A percentile compares a stretch with the other conserved stretches of the same genome.
phyloP scores from a whole-genome alignment of 2,113 vertebrate species.

The Ophthalmolycus amberensis region DNA sequence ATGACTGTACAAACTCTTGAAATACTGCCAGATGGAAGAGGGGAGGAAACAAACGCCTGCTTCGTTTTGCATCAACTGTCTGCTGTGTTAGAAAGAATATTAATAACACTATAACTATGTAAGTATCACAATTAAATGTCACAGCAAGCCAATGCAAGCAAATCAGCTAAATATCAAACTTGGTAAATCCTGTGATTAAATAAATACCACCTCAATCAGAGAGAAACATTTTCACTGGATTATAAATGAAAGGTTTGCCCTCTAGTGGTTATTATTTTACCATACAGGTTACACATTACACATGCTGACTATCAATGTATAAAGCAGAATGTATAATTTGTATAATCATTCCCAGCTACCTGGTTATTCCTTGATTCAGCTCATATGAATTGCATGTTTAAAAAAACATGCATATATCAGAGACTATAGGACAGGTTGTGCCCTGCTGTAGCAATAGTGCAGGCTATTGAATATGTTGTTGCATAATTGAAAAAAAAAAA shows the following conservation, averaged over 20 bases:
- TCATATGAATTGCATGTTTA: neutral
- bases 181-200: neutral
- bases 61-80: constrained; percentile 33
- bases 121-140: neutral
- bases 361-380: neutral
- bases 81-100: neutral
- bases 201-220: neutral
- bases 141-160: neutral
- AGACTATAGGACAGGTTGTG: neutral
- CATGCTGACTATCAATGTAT: neutral
- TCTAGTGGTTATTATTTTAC: constrained; percentile 60
- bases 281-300: constrained; percentile 13
- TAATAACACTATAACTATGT: neutral
- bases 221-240: neutral
- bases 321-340: neutral
- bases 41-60: neutral
- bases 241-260: constrained; percentile 53
- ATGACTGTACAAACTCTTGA: neutral
- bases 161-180: neutral
- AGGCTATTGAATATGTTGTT: neutral
- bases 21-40: neutral
- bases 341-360: neutral
- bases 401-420: neutral
- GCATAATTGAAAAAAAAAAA: neutral
- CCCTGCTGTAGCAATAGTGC: neutral